Evolutionary conservation across 2,797 vertebrate genomes (phyloP).

Genomic region (Bradypodion pumilum): DNA sequence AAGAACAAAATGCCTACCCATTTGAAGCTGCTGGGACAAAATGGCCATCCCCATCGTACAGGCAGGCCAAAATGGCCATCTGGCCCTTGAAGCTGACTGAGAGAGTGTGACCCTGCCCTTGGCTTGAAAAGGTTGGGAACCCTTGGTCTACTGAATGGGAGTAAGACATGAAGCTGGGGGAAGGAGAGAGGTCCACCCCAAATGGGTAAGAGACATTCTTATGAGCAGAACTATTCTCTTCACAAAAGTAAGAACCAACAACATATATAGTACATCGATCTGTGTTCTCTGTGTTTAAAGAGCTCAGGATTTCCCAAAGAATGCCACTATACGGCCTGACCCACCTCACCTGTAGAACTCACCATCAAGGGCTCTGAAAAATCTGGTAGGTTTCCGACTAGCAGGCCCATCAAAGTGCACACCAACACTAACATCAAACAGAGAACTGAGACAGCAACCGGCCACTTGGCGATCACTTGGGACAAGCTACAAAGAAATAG

Average conservation of each 20-base stretch:
- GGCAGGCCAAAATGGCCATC: too few relatives aligned
- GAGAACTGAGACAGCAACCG: slow-evolving; percentile 80
- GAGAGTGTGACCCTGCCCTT: too few relatives aligned
- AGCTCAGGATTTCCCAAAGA: background rate
- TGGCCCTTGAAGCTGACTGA: too few relatives aligned
- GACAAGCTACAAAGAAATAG: slow-evolving; percentile 83
- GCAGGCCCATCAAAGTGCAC: slow-evolving; percentile 87
- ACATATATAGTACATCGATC: background rate
- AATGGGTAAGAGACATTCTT: background rate
- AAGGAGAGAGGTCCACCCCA: too few relatives aligned
- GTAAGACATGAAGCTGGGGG: background rate
- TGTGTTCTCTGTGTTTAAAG: background rate
- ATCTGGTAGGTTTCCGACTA: slow-evolving; percentile 88
- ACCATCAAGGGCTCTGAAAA: slow-evolving; percentile 94
- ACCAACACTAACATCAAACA: slow-evolving; percentile 80
- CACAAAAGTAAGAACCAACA: background rate
- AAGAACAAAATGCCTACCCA: too few relatives aligned
- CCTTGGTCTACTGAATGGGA: too few relatives aligned
- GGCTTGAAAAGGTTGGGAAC: too few relatives aligned
- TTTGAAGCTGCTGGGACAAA: too few relatives aligned
- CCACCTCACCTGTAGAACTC: slow-evolving; percentile 57
- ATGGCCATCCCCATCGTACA: too few relatives aligned
- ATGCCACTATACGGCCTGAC: background rate
- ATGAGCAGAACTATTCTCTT: background rate
- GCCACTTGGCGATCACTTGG: slow-evolving; percentile 89